Conservation (phyloP, 2,113 vertebrate genomes). For the Dromaius novaehollandiae region DNA sequence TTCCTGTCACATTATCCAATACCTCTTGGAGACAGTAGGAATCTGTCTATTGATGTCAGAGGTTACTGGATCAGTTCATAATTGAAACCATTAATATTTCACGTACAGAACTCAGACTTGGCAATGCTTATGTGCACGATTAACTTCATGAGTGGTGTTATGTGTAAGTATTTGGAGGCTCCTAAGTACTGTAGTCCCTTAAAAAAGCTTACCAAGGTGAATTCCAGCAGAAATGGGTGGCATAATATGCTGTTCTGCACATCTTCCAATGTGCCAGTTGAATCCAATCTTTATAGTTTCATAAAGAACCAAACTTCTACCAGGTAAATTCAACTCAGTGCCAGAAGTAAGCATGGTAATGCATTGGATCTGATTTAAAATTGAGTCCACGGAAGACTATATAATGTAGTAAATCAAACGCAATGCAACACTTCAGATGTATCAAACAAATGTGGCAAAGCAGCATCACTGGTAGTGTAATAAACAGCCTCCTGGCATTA, state of each 20-base stretch:
- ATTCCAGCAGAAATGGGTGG: neutral
- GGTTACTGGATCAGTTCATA: neutral
- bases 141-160: neutral
- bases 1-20: neutral
- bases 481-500: neutral
- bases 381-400: neutral
- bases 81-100: neutral
- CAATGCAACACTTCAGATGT: neutral
- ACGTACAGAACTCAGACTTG: neutral
- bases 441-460: neutral
- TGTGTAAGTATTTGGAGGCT: neutral
- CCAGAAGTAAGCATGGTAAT: neutral
- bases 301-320: neutral
- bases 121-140: neutral
- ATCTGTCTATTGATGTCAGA: neutral
- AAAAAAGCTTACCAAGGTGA: neutral
- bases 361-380: slow-evolving; percentile 1
- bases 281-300: neutral
- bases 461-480: neutral
- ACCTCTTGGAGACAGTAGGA: neutral
- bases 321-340: neutral
- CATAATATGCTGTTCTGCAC: neutral
- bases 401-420: neutral
- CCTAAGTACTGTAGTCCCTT: neutral
- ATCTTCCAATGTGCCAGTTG: neutral